Evolutionary conservation across 92 coral and sea anemone species (phyloP).

Genomic region (Palythoa grandis): DNA sequence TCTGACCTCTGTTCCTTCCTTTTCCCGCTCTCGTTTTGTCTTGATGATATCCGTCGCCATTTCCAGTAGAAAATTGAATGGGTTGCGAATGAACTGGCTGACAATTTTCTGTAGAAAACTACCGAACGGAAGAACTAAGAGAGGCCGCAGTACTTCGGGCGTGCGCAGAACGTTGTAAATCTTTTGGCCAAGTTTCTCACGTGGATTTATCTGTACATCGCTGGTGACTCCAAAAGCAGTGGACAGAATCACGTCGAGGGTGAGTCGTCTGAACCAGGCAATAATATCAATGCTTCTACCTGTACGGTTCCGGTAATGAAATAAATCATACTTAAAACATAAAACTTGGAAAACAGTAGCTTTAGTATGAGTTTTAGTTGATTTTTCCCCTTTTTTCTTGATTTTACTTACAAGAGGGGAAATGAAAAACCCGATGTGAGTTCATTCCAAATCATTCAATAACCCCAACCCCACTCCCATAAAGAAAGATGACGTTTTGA

Average conservation of each 20-base stretch:
- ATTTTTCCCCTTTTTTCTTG: background rate
- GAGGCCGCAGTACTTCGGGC: constrained; percentile 27
- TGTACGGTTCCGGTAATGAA: background rate
- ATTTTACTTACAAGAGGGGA: background rate
- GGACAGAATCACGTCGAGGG: constrained; percentile 30
- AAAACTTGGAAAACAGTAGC: too few species aligned
- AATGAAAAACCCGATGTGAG: too few species aligned
- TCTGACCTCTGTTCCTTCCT: background rate
- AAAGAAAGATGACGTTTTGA: too few species aligned
- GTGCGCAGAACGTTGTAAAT: constrained; percentile 23
- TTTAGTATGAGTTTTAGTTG: background rate
- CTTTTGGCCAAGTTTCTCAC: constrained; percentile 8
- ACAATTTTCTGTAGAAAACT: constrained; percentile 31
- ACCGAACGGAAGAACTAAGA: constrained; percentile 20
- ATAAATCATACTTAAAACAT: background rate
- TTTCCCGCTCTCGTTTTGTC: constrained; percentile 15
- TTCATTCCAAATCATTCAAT: too few species aligned
- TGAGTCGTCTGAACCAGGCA: constrained; percentile 32
- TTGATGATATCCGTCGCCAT: constrained; percentile 27
- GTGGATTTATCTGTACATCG: constrained; percentile 27
- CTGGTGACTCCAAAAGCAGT: constrained; percentile 31
- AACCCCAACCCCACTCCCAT: too few species aligned
- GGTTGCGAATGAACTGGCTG: constrained; percentile 30
- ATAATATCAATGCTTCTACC: constrained; percentile 34
- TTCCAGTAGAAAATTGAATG: constrained; percentile 20